Evolutionary conservation across 2,888 invertebrate species (phyloP), one percentile per base, ranked within the genome.

Genomic region (Campopleginae sp.): DNA sequence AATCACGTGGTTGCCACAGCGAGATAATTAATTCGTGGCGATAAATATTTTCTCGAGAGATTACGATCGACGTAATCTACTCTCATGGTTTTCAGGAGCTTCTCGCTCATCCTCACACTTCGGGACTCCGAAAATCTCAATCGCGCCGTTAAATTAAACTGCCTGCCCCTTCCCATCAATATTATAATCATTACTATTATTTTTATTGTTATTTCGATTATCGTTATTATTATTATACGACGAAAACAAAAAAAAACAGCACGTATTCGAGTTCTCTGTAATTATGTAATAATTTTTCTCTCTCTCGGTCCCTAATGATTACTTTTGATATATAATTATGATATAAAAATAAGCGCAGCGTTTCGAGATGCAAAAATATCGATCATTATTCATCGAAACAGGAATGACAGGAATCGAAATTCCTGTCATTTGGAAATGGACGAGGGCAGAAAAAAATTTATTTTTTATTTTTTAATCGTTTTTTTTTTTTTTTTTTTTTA

Each of bases 61-160:
- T 63, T 42, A 23, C 72, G 66, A 70, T 71, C 76, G 80, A 80
- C 71, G 80, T 76, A 84, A 84, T 81, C 63, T 79, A 44, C 74
- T 78, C 23, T 63, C 23, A 58, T 33, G 63, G 42, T 48, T 23
- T 51, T 51, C 23, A 27, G n/a, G 48, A 42, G 54, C 14, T 42
- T 77, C 77, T 31, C n/a, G n/a, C 54, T 72, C 23, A 19, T 38
- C 23, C 66, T 51, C 65, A 23, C n/a, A 12, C 51, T 66, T 19
- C 19, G 19, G 33, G n/a, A 14, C 77, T 42, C 10, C 63, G 63
- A 71, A 80, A 84, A 84, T 84, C 75, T 46, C 70, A 58, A 82
- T 85, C 66, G 79, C 85, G 54, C 79, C 85, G 75, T 82, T 80
- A 82, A 85, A 82, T 82, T 80, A 76, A 85, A 44, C 66, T 76